phyloP scores from a whole-genome alignment of 2,113 vertebrate genomes.

The Python bivittatus region DNA sequence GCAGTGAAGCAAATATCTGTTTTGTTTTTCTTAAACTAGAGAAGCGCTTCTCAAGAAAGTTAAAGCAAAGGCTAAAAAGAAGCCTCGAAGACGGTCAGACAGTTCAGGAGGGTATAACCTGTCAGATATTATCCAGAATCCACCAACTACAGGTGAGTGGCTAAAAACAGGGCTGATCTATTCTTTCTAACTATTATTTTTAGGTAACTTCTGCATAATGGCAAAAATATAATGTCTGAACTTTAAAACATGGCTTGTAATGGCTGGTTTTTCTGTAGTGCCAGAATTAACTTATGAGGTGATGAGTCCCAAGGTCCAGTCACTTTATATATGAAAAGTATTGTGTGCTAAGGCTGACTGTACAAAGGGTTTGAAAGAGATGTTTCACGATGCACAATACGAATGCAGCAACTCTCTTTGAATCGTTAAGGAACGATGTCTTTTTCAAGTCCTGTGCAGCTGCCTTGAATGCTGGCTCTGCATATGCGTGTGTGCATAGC shows the following conservation, averaged over 20 bases:
- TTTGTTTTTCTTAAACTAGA: slow-evolving; percentile 66
- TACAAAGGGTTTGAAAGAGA: background rate
- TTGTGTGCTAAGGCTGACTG: background rate
- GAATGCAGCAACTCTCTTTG: background rate
- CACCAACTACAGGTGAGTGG: slow-evolving; percentile 82
- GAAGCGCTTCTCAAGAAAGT: slow-evolving; percentile 88
- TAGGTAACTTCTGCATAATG: background rate
- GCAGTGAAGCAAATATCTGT: no score
- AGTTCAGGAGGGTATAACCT: slow-evolving; percentile 96
- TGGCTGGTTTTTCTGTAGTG: background rate
- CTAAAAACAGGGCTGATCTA: background rate
- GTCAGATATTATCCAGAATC: slow-evolving; percentile 93
- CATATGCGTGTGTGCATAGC: background rate
- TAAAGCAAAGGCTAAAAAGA: slow-evolving; percentile 93
- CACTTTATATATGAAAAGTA: background rate
- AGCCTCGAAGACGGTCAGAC: slow-evolving; percentile 88
- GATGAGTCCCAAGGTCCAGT: background rate
- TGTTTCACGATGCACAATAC: background rate
- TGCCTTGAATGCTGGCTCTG: background rate
- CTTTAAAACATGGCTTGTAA: background rate
- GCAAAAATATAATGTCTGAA: background rate
- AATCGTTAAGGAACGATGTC: background rate
- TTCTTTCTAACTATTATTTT: background rate
- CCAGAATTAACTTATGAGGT: background rate
- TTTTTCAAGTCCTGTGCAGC: background rate